Evolutionary conservation across 2,888 invertebrate species (phyloP).

Genomic region (Dryadula phaetusa): DNA sequence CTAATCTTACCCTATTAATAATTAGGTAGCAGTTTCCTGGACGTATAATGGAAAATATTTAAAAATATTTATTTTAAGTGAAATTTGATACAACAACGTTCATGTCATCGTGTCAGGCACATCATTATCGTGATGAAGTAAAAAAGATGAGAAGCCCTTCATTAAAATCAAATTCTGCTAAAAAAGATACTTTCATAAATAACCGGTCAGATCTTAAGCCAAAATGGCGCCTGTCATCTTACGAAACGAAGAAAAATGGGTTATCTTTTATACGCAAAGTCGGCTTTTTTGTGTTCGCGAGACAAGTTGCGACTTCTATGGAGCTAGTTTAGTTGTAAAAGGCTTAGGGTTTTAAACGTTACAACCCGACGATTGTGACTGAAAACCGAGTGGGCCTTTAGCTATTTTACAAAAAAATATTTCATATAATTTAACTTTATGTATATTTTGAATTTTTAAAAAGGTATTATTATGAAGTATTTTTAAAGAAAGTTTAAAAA

Average conservation of each 20-base stretch:
- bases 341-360: slow-evolving; percentile 39
- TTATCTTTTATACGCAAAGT: slow-evolving; percentile 41
- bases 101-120: background rate
- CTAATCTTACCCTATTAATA: no score
- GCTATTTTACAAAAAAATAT: no score
- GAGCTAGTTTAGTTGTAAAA: slow-evolving; percentile 44
- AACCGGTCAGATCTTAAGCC: slow-evolving; percentile 2
- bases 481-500: no score
- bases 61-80: no score
- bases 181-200: slow-evolving; percentile 1
- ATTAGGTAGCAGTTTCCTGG: no score
- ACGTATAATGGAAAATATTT: no score
- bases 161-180: background rate
- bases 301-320: slow-evolving; percentile 40
- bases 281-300: slow-evolving; percentile 41
- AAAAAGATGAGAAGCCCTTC: background rate
- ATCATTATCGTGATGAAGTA: background rate
- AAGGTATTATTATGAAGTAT: no score
- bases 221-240: slow-evolving; percentile 45
- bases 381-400: background rate
- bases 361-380: slow-evolving; percentile 12
- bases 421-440: no score
- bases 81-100: background rate
- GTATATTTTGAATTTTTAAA: no score
- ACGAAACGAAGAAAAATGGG: slow-evolving; percentile 44